phyloP scores from a whole-genome alignment of 2,797 vertebrate species.

The Danio kyathit region DNA sequence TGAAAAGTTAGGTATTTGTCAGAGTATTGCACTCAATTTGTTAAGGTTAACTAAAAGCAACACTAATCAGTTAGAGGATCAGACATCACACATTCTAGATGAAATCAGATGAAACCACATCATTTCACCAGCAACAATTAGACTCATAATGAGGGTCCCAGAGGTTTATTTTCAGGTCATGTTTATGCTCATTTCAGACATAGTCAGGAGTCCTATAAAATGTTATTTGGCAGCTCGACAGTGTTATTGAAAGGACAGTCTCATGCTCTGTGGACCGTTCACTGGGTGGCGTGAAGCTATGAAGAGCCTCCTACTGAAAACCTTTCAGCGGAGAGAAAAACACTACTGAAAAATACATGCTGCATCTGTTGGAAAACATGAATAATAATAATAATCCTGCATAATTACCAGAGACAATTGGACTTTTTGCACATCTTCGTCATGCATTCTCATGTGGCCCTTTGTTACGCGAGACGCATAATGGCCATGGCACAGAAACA shows the following conservation, averaged over 20 bases:
- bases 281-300: neutral
- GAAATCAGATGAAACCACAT: neutral
- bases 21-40: neutral
- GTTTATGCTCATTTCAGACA: neutral
- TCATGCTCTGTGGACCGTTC: neutral
- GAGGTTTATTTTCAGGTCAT: neutral
- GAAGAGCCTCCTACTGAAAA: neutral
- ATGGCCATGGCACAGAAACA: conserved; percentile 29
- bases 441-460: conserved; percentile 19
- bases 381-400: conserved; percentile 9
- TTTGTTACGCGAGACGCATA: conserved; percentile 25
- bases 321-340: neutral
- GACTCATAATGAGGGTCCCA: neutral
- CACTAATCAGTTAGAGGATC: neutral
- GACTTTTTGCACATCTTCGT: neutral
- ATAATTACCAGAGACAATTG: conserved; percentile 23
- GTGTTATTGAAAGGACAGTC: conserved; percentile 18
- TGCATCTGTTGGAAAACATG: conserved; percentile 24
- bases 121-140: neutral
- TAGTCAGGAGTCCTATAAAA: neutral
- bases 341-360: neutral
- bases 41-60: neutral
- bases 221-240: neutral
- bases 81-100: neutral
- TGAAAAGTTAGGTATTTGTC: too few relatives aligned